Conservation (phyloP, 2,113 vertebrate species). For the Pollimyrus isidori region DNA sequence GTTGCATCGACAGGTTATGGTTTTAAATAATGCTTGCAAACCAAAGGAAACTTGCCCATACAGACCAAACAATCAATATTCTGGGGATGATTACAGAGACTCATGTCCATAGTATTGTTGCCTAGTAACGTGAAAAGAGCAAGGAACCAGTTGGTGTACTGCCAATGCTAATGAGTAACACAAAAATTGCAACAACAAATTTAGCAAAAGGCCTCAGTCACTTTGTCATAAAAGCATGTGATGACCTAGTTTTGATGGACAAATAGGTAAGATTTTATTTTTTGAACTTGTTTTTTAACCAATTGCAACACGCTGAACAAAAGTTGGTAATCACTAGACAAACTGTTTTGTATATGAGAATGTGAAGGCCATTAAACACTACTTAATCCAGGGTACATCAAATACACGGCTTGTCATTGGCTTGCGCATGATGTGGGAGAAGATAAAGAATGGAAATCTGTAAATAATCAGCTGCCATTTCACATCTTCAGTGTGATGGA, state of each 20-base stretch:
- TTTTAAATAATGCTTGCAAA: neutral
- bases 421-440: neutral
- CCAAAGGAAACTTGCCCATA: neutral
- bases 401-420: neutral
- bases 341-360: neutral
- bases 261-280: neutral
- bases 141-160: conserved; percentile 7
- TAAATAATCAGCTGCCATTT: neutral
- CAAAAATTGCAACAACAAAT: conserved; percentile 3
- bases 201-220: conserved; percentile 3
- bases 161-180: conserved; percentile 9
- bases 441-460: neutral
- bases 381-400: neutral
- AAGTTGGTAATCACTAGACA: neutral
- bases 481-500: neutral
- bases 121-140: conserved; percentile 9
- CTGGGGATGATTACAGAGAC: neutral
- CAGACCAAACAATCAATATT: conserved; percentile 2
- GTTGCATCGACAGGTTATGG: neutral
- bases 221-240: neutral
- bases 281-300: neutral
- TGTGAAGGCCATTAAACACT: neutral
- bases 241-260: conserved; percentile 4
- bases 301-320: neutral
- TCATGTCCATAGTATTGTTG: conserved; percentile 7